Base-by-base conservation (phyloP, 2,797 vertebrate species). In the Setipinna tenuifilis region DNA sequence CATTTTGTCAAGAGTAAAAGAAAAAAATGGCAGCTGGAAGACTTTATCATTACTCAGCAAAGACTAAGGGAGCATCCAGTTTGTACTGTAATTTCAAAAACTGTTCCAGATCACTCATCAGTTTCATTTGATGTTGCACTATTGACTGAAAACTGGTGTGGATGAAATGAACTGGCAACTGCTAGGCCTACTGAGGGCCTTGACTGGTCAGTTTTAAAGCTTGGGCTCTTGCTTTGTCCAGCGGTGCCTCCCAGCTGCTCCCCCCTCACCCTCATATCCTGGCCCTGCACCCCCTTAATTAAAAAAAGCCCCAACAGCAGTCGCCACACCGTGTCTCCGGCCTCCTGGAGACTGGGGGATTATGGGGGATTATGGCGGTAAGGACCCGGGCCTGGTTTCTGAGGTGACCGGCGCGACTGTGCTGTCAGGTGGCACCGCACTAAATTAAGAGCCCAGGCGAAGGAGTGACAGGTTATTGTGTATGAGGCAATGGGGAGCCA, bases 341-440 rank as follows among this genome's bases (percentile, higher is more conserved):
- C 96, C 95, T 78, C 96, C 96, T 95, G 96, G 95, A 96, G 96
- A 91, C 96, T 91, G 35, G 71, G 96, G 97, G 98, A 99, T 99
- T 99, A 99, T 97, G 96, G 94, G 96, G 94, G 98, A 99, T 99
- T 99, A 98, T 94, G 96, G 95, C 93, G 94, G 95, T 96, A 96
- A 96, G 96, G 96, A 92, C 93, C 96, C 96, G 94, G 95, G 96
- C 96, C 96, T 96, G 95, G 95, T 94, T 95, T 97, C 95, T 95
- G 97, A 96, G 96, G 96, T 95, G 97, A 94, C 96, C 96, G 94
- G 94, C 93, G 85, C 91, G 96, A 95, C 95, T 94, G 91, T 90
- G 95, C 94, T 95, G 94, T 95, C 96, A 94, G 91, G 92, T 96
- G 95, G 96, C 97, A 97, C 96, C 96, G 95, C 82, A 28, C 35